phyloP scores from a whole-genome alignment of 2,113 vertebrate genomes.

The Morone chrysops region DNA sequence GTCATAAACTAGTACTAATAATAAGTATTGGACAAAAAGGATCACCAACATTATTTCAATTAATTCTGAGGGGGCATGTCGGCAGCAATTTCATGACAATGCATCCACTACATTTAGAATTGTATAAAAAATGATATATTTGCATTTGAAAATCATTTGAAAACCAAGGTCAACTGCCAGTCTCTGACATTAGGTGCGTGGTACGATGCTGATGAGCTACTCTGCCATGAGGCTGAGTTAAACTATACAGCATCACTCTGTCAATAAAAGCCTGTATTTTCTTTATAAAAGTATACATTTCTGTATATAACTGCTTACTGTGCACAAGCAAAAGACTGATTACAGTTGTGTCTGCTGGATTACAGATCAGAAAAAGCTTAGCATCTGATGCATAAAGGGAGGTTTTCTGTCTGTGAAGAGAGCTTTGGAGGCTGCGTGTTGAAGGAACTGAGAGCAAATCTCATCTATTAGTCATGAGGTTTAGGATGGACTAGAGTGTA shows the following conservation, averaged over 20 bases:
- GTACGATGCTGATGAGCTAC: background rate
- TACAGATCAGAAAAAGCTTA: constrained; percentile 3
- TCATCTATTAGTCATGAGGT: constrained; percentile 77
- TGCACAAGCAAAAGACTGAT: constrained; percentile 2
- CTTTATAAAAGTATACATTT: background rate
- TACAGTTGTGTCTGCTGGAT: constrained; percentile 17
- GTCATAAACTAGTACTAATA: too few species aligned
- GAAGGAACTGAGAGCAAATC: constrained; percentile 47
- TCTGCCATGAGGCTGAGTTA: background rate
- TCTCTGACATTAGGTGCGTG: background rate
- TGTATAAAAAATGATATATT: background rate
- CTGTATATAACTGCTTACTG: background rate
- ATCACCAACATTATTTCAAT: too few species aligned
- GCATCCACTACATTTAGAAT: too few species aligned
- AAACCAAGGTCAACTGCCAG: background rate
- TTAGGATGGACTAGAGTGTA: constrained; percentile 44
- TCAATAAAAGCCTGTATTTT: background rate
- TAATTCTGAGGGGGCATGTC: too few species aligned
- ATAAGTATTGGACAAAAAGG: too few species aligned
- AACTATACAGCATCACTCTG: background rate
- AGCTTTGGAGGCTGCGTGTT: constrained; percentile 34
- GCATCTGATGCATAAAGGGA: constrained; percentile 30
- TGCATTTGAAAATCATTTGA: constrained; percentile 1
- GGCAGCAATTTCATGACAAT: too few species aligned
- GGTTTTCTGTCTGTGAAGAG: background rate